Base-by-base conservation (phyloP, 2,888 invertebrate species). In the Rhodophaea formosa region DNA sequence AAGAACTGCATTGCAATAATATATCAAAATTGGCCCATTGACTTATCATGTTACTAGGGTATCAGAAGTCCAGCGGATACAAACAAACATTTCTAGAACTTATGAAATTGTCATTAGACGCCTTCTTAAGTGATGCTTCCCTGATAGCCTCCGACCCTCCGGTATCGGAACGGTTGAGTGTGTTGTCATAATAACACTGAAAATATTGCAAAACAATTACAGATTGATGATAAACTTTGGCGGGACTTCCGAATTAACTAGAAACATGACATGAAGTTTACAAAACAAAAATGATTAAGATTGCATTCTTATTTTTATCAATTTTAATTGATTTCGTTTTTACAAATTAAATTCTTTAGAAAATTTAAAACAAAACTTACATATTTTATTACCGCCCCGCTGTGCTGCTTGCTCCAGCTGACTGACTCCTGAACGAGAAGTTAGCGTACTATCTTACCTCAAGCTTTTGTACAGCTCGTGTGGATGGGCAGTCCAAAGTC, bases 391-490 rank as follows among this genome's bases (percentile, higher is more conserved):
- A 23, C 98, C 98, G 8, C 98, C 98, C 35, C 98, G 87, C 67
- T 93, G 84, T 3, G 92, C 84, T 0, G 94, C 93, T 80, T 96
- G 95, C 77, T 98, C 98, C 79, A 95, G 95, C 74, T 68, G 52
- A 93, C 91, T 64, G 79, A 68, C 53, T 79, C 74, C 66, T 82
- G 84, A 8, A 60, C 86, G 45, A 92, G 80, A 44, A 93, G n/a
- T n/a, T n/a, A n/a, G n/a, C n/a, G n/a, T n/a, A 23, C 2, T n/a
- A 12, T 23, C 35, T 82, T 83, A 97, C 98, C 95, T 95, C 57
- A 98, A 91, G 74, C 95, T 95, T 74, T 95, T 93, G 77, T 98
- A 98, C 97, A 98, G 85, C 97, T 97, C 52, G 97, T 96, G 79
- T 97, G 97, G 39, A 97, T 93, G 0, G 96, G 96, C 56, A 96